Percentiles rank a stretch among this genome's conserved stretches.
Evolutionary conservation across 2,797 vertebrate species (phyloP).

Genomic region (Petrocephalus schoutedeni): DNA sequence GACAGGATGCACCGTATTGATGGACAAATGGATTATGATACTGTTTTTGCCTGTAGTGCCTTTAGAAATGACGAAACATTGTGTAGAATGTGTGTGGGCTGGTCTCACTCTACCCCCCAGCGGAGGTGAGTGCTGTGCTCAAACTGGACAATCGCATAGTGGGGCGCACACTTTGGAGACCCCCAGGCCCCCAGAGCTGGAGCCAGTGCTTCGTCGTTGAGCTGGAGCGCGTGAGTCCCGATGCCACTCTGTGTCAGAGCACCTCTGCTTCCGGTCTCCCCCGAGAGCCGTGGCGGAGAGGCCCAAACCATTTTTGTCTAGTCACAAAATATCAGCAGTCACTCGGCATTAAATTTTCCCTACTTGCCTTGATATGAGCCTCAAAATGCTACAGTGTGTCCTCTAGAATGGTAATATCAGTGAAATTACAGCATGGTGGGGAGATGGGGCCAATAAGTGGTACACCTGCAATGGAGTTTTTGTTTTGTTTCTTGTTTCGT

Average conservation of each 20-base stretch:
- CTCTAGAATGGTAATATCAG: background rate
- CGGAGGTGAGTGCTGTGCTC: slow-evolving; percentile 78
- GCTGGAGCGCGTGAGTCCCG: slow-evolving; percentile 74
- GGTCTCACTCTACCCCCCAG: slow-evolving; percentile 41
- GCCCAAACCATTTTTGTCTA: background rate
- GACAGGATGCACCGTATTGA: background rate
- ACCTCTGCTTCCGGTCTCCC: background rate
- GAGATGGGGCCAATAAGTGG: background rate
- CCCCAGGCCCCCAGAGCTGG: slow-evolving; percentile 77
- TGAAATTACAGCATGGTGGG: background rate
- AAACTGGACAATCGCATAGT: slow-evolving; percentile 84
- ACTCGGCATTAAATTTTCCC: background rate
- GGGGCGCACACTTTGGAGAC: slow-evolving; percentile 81
- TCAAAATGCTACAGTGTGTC: background rate
- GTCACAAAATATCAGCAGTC: no score
- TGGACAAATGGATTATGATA: background rate
- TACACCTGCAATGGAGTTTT: background rate
- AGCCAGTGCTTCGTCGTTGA: slow-evolving; percentile 81
- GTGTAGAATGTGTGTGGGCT: background rate
- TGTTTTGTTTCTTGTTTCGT: no score
- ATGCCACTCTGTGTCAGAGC: background rate
- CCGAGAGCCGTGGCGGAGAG: background rate
- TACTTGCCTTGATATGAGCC: background rate
- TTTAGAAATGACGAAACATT: background rate
- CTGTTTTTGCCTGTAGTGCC: background rate